These are phyloP conservation scores for Sciaenops ocellatus DNA, from an alignment of 2,797 vertebrate species.

Conservation along the genomic window DNA sequence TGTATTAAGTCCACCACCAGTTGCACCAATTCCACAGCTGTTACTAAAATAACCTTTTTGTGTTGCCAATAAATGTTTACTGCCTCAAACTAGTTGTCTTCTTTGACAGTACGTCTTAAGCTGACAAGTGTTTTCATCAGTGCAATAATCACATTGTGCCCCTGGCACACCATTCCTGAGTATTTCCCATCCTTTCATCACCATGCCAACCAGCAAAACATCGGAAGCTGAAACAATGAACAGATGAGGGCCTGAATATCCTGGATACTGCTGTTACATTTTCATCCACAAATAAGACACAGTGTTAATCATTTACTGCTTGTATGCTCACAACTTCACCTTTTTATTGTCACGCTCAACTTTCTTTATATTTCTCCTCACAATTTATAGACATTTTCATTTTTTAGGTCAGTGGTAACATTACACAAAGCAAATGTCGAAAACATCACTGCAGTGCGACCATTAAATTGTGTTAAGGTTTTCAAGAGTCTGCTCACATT, in stretches of 20 bases:
- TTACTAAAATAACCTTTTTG: conserved; percentile 9
- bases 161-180: conserved; percentile 42
- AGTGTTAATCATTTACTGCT: neutral
- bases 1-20: neutral
- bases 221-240: conserved; percentile 81
- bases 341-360: neutral
- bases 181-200: conserved; percentile 70
- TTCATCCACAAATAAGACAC: conserved; percentile 38
- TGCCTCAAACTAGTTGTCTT: conserved; percentile 19
- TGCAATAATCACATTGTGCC: conserved; percentile 38
- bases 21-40: conserved; percentile 6
- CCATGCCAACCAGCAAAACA: conserved; percentile 78
- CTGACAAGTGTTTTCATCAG: conserved; percentile 52
- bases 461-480: conserved; percentile 2
- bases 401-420: neutral
- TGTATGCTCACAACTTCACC: neutral
- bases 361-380: neutral
- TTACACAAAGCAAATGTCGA: neutral
- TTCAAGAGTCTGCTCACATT: neutral
- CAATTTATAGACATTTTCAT: neutral
- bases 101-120: conserved; percentile 28
- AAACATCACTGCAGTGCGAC: neutral
- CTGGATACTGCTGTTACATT: conserved; percentile 71
- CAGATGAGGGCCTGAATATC: conserved; percentile 73
- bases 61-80: conserved; percentile 1